phyloP scores from a whole-genome alignment of 2,113 vertebrate genomes.

The Sylvia atricapilla region DNA sequence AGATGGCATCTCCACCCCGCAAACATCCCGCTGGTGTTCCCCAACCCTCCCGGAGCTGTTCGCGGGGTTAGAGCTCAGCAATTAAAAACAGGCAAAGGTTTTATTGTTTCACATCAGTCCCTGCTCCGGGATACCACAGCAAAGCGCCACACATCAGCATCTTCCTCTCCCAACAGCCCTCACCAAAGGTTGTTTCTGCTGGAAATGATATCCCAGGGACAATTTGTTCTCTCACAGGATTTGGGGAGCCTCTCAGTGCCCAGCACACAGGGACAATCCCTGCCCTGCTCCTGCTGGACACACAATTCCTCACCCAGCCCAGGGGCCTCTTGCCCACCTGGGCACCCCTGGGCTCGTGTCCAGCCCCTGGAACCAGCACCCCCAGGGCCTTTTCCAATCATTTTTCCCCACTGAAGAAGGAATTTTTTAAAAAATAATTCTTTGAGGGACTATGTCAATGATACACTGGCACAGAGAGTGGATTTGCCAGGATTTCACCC shows the following conservation, averaged over 20 bases:
- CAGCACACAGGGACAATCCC: not conserved
- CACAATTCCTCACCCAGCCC: not conserved
- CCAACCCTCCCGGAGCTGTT: not conserved
- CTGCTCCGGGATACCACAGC: not conserved
- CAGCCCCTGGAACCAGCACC: not conserved
- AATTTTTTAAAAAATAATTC: not conserved
- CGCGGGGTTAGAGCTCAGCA: not conserved
- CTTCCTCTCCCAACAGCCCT: not conserved
- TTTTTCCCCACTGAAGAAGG: not conserved
- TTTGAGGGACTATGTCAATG: not conserved
- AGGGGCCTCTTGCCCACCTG: not conserved
- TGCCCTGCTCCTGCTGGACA: not conserved
- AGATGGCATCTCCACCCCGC: slow-evolving; percentile 60
- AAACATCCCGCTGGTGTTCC: not conserved
- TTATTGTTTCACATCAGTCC: not conserved
- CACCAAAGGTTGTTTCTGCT: not conserved
- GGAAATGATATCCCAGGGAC: not conserved
- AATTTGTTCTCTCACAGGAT: not conserved
- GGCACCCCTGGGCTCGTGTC: not conserved
- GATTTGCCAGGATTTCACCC: not conserved
- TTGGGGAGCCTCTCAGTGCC: not conserved
- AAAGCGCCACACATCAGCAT: not conserved
- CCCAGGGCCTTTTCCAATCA: not conserved
- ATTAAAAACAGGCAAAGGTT: not conserved
- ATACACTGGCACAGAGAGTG: not conserved